A percentile compares a stretch with the other conserved stretches of the same genome.
Evolutionary conservation across 2,113 vertebrate genomes (phyloP).

Genomic region (Clarias macrocephalus): DNA sequence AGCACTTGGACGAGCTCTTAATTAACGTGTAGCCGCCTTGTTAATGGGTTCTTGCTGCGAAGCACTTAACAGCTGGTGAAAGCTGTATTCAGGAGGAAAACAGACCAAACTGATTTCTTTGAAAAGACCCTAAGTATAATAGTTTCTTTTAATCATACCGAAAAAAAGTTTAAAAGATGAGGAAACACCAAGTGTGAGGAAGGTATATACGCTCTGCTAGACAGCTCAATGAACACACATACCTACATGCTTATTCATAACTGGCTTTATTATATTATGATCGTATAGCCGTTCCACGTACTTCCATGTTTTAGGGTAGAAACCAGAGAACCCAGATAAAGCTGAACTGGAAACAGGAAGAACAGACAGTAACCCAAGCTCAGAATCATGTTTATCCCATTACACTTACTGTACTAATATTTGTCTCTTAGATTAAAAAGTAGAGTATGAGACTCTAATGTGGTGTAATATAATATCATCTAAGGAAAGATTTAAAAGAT

Average conservation of each 20-base stretch:
- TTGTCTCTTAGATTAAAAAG: background rate
- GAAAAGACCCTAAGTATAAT: background rate
- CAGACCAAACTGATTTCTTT: background rate
- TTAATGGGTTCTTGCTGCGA: constrained; percentile 52
- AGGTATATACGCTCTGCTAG: background rate
- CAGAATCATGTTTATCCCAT: background rate
- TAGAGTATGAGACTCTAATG: background rate
- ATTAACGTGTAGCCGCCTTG: constrained; percentile 43
- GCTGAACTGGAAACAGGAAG: background rate
- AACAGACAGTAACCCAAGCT: background rate
- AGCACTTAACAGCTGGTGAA: constrained; percentile 30
- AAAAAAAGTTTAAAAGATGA: background rate
- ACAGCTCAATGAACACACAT: background rate
- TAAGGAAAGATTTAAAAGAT: too few relatives aligned
- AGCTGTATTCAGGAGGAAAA: background rate
- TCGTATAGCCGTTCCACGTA: background rate
- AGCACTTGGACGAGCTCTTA: constrained; percentile 33
- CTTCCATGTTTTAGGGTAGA: background rate
- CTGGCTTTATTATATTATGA: too few relatives aligned
- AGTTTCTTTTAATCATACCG: background rate
- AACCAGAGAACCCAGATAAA: background rate
- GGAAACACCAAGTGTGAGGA: background rate
- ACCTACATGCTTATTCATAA: background rate
- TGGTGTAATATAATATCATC: too few relatives aligned
- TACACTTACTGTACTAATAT: background rate